Percentiles rank a stretch among this genome's conserved stretches.
Conservation (phyloP, 1,140 invertebrate species). For the Lepidurus packardi region DNA sequence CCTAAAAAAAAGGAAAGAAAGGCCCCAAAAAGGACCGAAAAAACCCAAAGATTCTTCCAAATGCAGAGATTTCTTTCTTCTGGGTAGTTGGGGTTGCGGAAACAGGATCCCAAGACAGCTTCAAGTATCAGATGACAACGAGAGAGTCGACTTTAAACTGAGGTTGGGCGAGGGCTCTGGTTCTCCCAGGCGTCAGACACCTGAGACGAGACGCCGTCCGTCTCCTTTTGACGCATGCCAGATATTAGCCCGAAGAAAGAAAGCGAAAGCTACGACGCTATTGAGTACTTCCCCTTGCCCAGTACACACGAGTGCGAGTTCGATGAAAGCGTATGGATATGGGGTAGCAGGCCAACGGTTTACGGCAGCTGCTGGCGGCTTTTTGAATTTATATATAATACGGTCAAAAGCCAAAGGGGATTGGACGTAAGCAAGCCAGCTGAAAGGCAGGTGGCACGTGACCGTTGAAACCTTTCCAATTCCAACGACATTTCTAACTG, state of each 20-base stretch:
- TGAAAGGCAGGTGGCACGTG: slow-evolving; percentile 20
- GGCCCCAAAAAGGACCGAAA: neutral
- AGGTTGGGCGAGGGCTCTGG: neutral
- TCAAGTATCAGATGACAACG: neutral
- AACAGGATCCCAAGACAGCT: neutral
- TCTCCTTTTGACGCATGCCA: neutral
- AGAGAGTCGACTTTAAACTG: neutral
- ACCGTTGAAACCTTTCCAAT: slow-evolving; percentile 19
- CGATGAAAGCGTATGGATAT: neutral
- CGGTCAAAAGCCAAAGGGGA: slow-evolving; percentile 13
- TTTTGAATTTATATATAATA: slow-evolving; percentile 19
- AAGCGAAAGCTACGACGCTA: neutral
- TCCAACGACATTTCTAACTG: neutral
- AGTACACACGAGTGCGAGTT: neutral
- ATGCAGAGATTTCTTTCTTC: neutral
- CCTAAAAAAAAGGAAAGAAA: neutral
- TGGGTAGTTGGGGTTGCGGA: neutral
- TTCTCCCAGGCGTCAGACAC: slow-evolving; percentile 1
- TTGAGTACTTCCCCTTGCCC: neutral
- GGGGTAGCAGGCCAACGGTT: neutral
- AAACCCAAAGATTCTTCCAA: neutral
- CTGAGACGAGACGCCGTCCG: neutral
- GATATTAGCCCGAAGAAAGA: neutral
- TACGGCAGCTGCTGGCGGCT: neutral
- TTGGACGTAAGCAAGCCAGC: neutral